phyloP scores from a whole-genome alignment of 2,113 vertebrate genomes.

The Corapipo altera region DNA sequence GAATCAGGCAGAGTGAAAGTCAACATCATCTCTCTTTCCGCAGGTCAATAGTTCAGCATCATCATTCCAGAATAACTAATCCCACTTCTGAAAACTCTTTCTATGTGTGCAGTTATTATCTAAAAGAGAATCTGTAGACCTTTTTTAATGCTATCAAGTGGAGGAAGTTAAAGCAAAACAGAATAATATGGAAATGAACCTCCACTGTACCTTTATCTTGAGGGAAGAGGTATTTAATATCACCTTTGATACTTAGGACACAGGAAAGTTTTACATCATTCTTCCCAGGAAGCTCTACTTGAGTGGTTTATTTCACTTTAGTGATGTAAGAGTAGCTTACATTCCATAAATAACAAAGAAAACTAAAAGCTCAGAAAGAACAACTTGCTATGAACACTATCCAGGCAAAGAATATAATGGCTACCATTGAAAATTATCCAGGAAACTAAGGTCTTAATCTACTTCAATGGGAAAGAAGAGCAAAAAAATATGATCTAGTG shows the following conservation, averaged over 20 bases:
- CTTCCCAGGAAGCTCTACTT: not conserved
- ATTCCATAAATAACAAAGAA: not conserved
- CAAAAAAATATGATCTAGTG: not conserved
- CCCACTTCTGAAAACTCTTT: constrained; percentile 23
- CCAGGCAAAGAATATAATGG: not conserved
- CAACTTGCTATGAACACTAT: not conserved
- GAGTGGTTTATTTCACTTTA: not conserved
- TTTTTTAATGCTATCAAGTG: not conserved
- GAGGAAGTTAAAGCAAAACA: not conserved
- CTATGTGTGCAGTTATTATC: constrained; percentile 2
- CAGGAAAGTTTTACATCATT: not conserved
- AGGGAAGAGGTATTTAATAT: not conserved
- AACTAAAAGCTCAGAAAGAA: constrained; percentile 5
- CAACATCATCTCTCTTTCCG: not conserved
- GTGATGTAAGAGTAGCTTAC: not conserved
- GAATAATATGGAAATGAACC: not conserved
- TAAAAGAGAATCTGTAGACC: constrained; percentile 17
- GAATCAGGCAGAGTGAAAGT: constrained; percentile 12
- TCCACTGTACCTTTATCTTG: not conserved
- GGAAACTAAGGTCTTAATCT: not conserved
- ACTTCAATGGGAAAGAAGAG: not conserved
- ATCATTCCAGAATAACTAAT: constrained; percentile 19
- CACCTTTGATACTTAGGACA: not conserved
- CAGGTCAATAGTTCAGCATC: constrained; percentile 53
- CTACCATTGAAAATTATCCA: not conserved